Base-by-base conservation (phyloP, 2,113 vertebrate genomes). In the Gobiocypris rarus region DNA sequence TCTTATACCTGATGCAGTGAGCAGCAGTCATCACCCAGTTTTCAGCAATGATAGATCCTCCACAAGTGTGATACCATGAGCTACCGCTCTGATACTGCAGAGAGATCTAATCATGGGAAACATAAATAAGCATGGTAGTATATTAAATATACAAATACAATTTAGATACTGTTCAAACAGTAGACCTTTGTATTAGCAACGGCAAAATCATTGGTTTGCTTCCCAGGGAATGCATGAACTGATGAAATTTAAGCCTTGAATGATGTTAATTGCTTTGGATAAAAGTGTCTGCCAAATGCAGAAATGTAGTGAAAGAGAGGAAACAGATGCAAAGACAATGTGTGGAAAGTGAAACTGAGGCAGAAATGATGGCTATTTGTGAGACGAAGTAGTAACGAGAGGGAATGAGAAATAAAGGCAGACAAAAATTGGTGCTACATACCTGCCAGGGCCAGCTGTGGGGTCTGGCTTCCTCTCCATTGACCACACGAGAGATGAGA, bases 391-490 rank as follows among this genome's bases (percentile, higher is more conserved):
- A 38, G 75, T n/a, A 38, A 19, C 13, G 1, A 19, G 7, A 70
- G 22, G 17, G 14, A 41, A 69, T 65, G 45, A 84, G 89, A 88
- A 90, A 89, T 70, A 85, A 43, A 48, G 86, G 84, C 85, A 85
- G 88, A 87, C 87, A 88, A 91, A 86, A 76, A 38, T 38, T 24
- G 2, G 28, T 50, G 43, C 76, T 58, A 78, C 83, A 14, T 90
- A 98, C 97, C 97, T 98, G 97, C 97, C 97, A 99, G 0, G 97
- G 96, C 97, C 97, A 98, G 91, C 97, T 97, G 92, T 98, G 92
- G 79, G 96, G 92, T 4, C 3, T 83, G 24, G 95, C 96, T 0
- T 95, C 92, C 0, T 93, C 94, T 61, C 97, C 97, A 0, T 96
- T 96, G 73, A 98, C 97, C 89, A 98, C 97, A 0, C 96, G 94